phyloP scores from a whole-genome alignment of 2,797 vertebrate species.

The Ctenochaetus hawaiiensis region DNA sequence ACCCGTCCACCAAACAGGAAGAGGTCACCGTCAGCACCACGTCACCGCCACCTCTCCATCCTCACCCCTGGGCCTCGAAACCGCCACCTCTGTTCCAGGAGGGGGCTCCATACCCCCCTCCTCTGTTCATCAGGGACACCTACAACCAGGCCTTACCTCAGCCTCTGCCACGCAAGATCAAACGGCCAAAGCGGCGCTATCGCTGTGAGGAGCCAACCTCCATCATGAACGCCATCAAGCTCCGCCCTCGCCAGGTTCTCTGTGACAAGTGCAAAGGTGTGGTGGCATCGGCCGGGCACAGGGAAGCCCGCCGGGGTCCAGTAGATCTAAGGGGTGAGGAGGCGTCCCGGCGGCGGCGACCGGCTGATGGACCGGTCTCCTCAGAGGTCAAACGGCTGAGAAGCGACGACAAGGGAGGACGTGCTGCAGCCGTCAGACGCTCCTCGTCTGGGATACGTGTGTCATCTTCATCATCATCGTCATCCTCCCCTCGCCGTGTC shows the following conservation, averaged over 20 bases:
- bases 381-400: conserved; percentile 88
- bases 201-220: conserved; percentile 97
- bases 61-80: conserved; percentile 90
- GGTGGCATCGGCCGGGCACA: conserved; percentile 89
- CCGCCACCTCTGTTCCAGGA: conserved; percentile 97
- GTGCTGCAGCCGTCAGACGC: conserved; percentile 78
- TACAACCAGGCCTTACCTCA: conserved; percentile 99
- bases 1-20: conserved; percentile 47
- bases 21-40: background rate
- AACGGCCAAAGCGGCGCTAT: conserved; percentile 94
- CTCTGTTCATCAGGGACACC: conserved; percentile 99
- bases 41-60: conserved; percentile 53
- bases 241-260: conserved; percentile 96
- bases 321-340: conserved; percentile 91
- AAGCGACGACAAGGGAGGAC: conserved; percentile 89
- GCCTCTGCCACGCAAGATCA: conserved; percentile 96
- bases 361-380: conserved; percentile 73
- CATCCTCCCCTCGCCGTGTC: conserved; percentile 62
- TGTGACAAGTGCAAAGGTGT: conserved; percentile 97
- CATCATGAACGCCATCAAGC: conserved; percentile 97
- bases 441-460: conserved; percentile 87
- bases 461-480: conserved; percentile 70
- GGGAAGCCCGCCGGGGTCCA: conserved; percentile 89
- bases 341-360: conserved; percentile 86
- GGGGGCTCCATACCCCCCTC: conserved; percentile 96